Percentiles rank a stretch among this genome's conserved stretches.
Conservation (phyloP, 1,140 invertebrate genomes). For the Bombyx mandarina region DNA sequence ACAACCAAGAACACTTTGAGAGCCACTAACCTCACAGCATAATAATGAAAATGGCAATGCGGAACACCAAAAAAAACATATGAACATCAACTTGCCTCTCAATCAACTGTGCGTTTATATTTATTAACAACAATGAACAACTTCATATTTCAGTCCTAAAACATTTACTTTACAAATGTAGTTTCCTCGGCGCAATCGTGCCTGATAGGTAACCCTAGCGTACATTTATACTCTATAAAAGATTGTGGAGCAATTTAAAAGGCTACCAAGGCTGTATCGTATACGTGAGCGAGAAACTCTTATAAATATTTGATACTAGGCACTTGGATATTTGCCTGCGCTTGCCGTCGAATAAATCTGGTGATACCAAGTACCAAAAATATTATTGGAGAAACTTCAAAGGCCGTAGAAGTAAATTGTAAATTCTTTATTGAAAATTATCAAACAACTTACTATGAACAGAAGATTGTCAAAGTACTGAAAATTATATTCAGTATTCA, state of each 20-base stretch:
- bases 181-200: background rate
- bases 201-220: background rate
- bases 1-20: conserved; percentile 15
- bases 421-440: too few relatives aligned
- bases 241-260: conserved; percentile 13
- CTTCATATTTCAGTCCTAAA: too few relatives aligned
- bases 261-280: conserved; percentile 7
- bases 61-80: too few relatives aligned
- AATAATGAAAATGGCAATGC: too few relatives aligned
- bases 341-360: conserved; percentile 3
- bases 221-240: background rate
- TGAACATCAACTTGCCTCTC: too few relatives aligned
- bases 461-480: too few relatives aligned
- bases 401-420: too few relatives aligned
- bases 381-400: too few relatives aligned
- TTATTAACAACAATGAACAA: background rate
- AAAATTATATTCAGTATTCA: too few relatives aligned
- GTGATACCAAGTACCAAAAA: background rate
- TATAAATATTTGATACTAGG: conserved; percentile 40
- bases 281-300: conserved; percentile 26
- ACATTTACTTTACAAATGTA: background rate
- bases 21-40: conserved; percentile 1
- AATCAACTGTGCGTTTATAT: background rate
- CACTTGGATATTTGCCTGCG: conserved; percentile 28
- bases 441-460: too few relatives aligned